These are phyloP conservation scores for Xenentodon cancila DNA, from an alignment of 2,797 vertebrate genomes.

Conservation along the genomic window DNA sequence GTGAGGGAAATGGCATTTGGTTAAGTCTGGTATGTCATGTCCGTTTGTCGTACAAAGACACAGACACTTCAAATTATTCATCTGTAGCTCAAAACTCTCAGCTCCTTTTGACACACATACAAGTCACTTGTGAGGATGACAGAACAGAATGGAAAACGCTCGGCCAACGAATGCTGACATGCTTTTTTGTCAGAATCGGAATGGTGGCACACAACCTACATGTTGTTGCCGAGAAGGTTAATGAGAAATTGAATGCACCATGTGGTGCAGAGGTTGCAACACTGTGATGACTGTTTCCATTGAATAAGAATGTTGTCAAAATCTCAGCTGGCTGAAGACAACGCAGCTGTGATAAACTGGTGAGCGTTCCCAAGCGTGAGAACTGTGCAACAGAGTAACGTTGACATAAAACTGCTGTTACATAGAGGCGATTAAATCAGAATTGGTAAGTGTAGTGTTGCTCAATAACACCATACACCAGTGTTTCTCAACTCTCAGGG, in stretches of 20 bases:
- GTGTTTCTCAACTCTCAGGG: too few relatives aligned
- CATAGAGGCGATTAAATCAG: background rate
- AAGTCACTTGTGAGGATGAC: slow-evolving; percentile 3
- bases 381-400: background rate
- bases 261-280: slow-evolving; percentile 37
- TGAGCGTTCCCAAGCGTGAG: background rate
- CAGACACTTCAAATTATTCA: slow-evolving; percentile 58
- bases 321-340: slow-evolving; percentile 14
- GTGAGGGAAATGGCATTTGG: slow-evolving; percentile 27
- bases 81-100: slow-evolving; percentile 18
- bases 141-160: slow-evolving; percentile 4
- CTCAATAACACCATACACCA: too few relatives aligned
- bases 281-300: slow-evolving; percentile 14
- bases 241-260: slow-evolving; percentile 17
- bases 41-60: slow-evolving; percentile 43
- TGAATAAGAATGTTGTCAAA: slow-evolving; percentile 29
- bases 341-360: slow-evolving; percentile 30
- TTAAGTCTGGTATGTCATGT: slow-evolving; percentile 47
- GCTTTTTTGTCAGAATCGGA: slow-evolving; percentile 7
- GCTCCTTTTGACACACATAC: background rate
- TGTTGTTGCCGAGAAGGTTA: background rate
- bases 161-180: slow-evolving; percentile 7
- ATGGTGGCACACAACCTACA: slow-evolving; percentile 22
- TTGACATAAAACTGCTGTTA: background rate
- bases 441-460: background rate